Percentiles rank a stretch among this genome's conserved stretches.
Conservation (phyloP, 2,797 vertebrate genomes). For the Catharus ustulatus region DNA sequence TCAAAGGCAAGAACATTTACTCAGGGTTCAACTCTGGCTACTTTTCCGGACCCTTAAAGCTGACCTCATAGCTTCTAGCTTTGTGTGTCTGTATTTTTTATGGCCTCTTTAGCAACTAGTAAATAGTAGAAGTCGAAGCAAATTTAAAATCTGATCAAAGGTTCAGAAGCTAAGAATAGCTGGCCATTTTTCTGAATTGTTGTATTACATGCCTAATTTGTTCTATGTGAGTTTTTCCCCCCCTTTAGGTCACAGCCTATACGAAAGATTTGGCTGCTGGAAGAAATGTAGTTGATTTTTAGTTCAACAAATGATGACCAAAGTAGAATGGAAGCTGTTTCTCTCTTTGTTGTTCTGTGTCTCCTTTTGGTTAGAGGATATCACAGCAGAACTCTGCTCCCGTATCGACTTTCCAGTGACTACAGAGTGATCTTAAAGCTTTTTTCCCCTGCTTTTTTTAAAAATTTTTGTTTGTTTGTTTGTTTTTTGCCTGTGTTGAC, state of each 20-base stretch:
- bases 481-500: neutral
- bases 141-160: neutral
- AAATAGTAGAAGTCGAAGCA: neutral
- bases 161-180: neutral
- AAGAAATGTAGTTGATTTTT: neutral
- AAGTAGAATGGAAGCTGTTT: neutral
- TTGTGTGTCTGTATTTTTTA: neutral
- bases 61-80: neutral
- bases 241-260: neutral
- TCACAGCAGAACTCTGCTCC: neutral
- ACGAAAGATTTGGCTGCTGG: neutral
- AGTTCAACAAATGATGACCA: neutral
- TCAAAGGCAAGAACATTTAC: neutral
- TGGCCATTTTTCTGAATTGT: neutral
- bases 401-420: neutral
- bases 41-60: neutral
- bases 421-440: too few relatives aligned
- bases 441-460: too few relatives aligned
- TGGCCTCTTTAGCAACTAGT: neutral
- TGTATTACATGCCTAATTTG: neutral
- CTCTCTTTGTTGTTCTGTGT: neutral
- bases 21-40: neutral
- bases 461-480: too few relatives aligned
- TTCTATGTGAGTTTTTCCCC: accelerated
- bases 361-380: neutral